Evolutionary conservation across 2,797 vertebrate species (phyloP).

Genomic region (Tauraco hartlaubi): DNA sequence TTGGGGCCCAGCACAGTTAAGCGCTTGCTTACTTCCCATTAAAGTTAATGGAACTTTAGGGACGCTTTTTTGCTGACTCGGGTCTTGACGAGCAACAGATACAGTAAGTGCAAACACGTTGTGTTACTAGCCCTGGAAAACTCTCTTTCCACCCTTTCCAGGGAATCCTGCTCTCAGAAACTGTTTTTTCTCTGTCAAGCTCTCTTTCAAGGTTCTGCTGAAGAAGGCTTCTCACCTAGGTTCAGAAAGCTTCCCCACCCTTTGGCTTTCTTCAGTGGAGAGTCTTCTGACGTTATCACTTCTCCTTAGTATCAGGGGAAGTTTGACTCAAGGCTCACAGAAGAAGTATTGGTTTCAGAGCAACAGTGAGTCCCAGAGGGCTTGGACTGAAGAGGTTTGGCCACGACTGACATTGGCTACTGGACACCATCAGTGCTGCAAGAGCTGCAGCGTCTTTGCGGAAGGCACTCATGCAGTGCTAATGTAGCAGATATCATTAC

Average conservation of each 20-base stretch:
- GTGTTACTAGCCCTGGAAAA: background rate
- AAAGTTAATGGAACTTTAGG: constrained; percentile 29
- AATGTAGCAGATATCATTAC: background rate
- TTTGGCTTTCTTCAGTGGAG: background rate
- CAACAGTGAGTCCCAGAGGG: background rate
- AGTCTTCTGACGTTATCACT: background rate
- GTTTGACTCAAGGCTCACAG: background rate
- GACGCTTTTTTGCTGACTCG: constrained; percentile 27
- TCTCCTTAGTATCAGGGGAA: background rate
- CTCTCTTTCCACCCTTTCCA: background rate
- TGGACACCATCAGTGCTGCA: background rate
- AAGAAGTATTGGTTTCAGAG: background rate
- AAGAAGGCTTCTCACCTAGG: background rate
- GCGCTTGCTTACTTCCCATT: constrained; percentile 29
- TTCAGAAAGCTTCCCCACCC: background rate
- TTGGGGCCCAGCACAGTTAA: constrained; percentile 1
- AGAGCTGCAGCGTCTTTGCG: background rate
- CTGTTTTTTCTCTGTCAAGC: background rate
- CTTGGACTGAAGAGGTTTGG: background rate
- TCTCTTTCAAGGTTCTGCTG: background rate
- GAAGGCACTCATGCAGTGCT: background rate
- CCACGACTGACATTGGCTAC: background rate
- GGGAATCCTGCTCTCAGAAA: background rate
- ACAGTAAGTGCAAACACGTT: background rate
- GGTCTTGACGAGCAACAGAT: constrained; percentile 15